Conservation (phyloP, 2,888 invertebrate genomes). For the Adineta ricciae region DNA sequence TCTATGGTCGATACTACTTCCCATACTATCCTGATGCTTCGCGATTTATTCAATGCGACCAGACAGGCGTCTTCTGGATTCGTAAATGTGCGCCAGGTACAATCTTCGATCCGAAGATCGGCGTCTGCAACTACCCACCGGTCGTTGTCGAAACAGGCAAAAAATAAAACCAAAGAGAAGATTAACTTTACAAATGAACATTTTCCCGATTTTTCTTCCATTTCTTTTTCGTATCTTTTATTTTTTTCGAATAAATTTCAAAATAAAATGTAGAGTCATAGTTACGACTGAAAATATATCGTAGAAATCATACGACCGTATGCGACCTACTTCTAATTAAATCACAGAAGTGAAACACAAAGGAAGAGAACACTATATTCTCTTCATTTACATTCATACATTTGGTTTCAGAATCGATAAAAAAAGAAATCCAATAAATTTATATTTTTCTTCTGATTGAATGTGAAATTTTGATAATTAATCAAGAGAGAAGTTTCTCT, state of each 20-base stretch:
- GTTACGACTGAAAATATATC: not conserved
- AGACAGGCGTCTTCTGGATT: slow-evolving; percentile 14
- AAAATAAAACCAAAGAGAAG: not conserved
- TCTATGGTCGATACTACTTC: slow-evolving; percentile 7
- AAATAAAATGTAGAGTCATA: not conserved
- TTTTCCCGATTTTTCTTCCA: not conserved
- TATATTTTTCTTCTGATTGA: not conserved
- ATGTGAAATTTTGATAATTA: not conserved
- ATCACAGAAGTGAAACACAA: no score
- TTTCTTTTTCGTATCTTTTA: not conserved
- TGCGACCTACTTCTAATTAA: no score
- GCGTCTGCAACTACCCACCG: slow-evolving; percentile 21
- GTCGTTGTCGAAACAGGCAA: slow-evolving; percentile 21
- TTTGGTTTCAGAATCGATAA: not conserved
- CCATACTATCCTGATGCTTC: slow-evolving; percentile 12
- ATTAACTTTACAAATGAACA: not conserved
- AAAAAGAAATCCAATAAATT: not conserved
- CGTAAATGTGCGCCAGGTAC: slow-evolving; percentile 17
- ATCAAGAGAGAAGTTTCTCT: no score
- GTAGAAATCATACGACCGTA: not conserved
- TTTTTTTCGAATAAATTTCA: not conserved
- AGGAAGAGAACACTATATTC: not conserved
- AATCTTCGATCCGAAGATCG: slow-evolving; percentile 12
- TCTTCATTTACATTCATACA: not conserved
- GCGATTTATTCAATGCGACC: slow-evolving; percentile 21